Evolutionary conservation across 2,888 invertebrate species (phyloP).

Genomic region (Polymixis flavicincta): DNA sequence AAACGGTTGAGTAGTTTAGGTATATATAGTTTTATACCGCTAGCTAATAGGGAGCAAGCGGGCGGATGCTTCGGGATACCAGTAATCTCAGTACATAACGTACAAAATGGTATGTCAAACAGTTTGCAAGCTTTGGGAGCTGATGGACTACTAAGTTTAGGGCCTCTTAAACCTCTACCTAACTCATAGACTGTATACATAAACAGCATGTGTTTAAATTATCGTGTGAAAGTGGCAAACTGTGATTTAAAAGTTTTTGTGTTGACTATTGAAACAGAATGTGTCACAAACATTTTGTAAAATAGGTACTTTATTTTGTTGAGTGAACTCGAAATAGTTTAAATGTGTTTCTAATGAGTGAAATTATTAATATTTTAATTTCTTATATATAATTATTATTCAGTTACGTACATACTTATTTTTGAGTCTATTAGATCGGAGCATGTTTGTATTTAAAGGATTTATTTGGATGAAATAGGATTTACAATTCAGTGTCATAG

Average conservation of each 20-base stretch:
- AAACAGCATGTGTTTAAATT: conserved; percentile 19
- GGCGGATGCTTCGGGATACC: conserved; percentile 93
- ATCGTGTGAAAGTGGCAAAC: conserved; percentile 36
- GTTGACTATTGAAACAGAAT: conserved; percentile 12
- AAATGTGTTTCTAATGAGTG: conserved; percentile 10
- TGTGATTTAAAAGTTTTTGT: conserved; percentile 53
- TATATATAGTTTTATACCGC: conserved; percentile 94
- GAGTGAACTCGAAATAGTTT: conserved; percentile 14
- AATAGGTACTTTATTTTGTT: conserved; percentile 33
- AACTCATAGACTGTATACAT: conserved; percentile 75
- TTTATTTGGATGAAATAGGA: background rate
- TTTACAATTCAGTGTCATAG: background rate
- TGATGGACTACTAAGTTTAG: conserved; percentile 93
- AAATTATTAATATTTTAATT: conserved; percentile 19
- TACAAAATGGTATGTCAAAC: conserved; percentile 91
- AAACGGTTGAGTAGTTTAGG: conserved; percentile 92
- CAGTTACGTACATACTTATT: conserved; percentile 10
- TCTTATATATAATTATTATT: background rate
- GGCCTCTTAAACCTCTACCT: conserved; percentile 92
- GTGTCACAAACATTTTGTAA: conserved; percentile 29
- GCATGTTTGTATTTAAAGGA: background rate
- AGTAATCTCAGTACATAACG: conserved; percentile 92
- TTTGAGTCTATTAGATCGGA: conserved; percentile 6
- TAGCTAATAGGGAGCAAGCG: conserved; percentile 91
- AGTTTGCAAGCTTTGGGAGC: conserved; percentile 92